Percentiles rank a stretch among this genome's conserved stretches.
Conservation (phyloP, 2,888 invertebrate genomes). For the Hypsopygia costalis region DNA sequence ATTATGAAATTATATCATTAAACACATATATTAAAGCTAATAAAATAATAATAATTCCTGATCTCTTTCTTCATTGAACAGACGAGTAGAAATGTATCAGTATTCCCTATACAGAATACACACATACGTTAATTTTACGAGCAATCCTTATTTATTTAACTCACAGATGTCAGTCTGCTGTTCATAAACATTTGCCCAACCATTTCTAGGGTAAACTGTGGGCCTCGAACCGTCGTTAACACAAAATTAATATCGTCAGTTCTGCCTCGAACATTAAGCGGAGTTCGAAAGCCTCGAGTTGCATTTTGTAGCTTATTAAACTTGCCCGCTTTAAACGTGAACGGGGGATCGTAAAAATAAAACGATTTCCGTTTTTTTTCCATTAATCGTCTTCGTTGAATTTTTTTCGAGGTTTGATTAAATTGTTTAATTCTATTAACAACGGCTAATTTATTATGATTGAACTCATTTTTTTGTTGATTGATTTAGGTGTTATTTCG, state of each 20-base stretch:
- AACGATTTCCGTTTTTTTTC: slow-evolving; percentile 6
- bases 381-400: neutral
- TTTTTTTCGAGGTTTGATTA: neutral
- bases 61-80: no score
- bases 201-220: slow-evolving; percentile 16
- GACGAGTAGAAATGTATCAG: no score
- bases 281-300: neutral
- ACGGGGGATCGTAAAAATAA: slow-evolving; percentile 5
- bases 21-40: no score
- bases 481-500: no score
- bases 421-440: neutral
- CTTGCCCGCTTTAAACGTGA: slow-evolving; percentile 3
- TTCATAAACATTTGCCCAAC: slow-evolving; percentile 18
- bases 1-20: no score
- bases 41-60: no score
- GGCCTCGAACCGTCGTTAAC: slow-evolving; percentile 28
- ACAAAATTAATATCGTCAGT: slow-evolving; percentile 35
- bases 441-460: no score
- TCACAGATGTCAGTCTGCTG: slow-evolving; percentile 5
- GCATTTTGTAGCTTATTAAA: slow-evolving; percentile 15
- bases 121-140: no score
- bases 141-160: no score
- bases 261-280: slow-evolving; percentile 13
- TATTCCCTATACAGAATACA: no score
- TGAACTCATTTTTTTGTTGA: no score